Conservation (phyloP, 2,113 vertebrate species). For the Dunckerocampus dactyliophorus region DNA sequence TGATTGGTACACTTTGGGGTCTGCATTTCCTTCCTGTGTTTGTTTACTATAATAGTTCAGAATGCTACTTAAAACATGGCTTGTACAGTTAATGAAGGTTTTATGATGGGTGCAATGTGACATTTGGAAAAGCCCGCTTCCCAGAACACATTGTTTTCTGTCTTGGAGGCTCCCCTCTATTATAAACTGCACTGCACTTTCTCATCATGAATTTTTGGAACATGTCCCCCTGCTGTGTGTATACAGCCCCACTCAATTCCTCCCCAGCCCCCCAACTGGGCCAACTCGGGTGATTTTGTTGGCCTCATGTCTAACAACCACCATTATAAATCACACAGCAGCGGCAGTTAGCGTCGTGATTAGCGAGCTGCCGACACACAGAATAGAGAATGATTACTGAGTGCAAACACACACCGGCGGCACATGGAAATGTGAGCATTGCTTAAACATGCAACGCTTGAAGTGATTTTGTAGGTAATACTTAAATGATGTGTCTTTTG, state of each 20-base stretch:
- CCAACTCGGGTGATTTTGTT: conserved; percentile 26
- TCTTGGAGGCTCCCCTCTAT: no score
- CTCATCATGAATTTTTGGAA: conserved; percentile 28
- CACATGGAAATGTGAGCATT: conserved; percentile 1
- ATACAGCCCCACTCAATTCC: conserved; percentile 23
- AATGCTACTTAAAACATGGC: no score
- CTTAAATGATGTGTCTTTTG: background rate
- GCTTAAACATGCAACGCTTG: no score
- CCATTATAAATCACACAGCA: conserved; percentile 35
- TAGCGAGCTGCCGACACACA: conserved; percentile 15
- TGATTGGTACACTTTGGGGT: no score
- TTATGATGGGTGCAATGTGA: no score
- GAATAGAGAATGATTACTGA: conserved; percentile 21
- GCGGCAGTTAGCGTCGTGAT: conserved; percentile 6
- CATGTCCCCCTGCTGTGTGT: conserved; percentile 22
- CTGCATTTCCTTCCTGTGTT: no score
- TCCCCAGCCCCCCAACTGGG: background rate
- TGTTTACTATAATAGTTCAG: no score
- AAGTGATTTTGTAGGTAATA: no score
- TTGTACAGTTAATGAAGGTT: no score
- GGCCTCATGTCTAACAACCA: conserved; percentile 29
- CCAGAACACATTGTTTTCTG: no score
- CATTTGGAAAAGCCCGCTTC: no score
- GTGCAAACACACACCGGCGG: conserved; percentile 18
- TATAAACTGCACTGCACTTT: conserved; percentile 16